Evolutionary conservation across 2,797 vertebrate genomes (phyloP).

Genomic region (Sebastes itinus): DNA sequence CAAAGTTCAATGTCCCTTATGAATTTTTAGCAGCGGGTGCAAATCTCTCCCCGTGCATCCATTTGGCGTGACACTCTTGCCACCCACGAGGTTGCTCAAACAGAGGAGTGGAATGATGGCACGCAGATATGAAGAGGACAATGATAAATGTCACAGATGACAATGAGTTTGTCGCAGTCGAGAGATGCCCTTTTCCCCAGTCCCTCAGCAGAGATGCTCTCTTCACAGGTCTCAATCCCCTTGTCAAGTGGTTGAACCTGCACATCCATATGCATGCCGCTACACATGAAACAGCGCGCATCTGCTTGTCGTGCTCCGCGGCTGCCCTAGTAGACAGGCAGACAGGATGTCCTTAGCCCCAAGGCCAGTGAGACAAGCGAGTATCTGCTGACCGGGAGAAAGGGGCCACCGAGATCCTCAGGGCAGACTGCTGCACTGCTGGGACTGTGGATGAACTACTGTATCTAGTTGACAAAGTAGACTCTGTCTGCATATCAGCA

Average conservation of each 20-base stretch:
- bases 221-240: constrained; percentile 75
- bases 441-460: constrained; percentile 33
- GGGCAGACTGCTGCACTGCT: constrained; percentile 43
- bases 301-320: constrained; percentile 62
- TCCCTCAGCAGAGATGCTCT: constrained; percentile 74
- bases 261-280: constrained; percentile 81
- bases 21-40: constrained; percentile 48
- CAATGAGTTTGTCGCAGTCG: constrained; percentile 71
- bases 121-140: constrained; percentile 60
- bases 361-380: constrained; percentile 51
- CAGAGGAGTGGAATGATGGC: constrained; percentile 45
- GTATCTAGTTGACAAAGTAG: constrained; percentile 47
- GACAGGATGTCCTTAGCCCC: constrained; percentile 68
- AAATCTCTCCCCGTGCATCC: constrained; percentile 25
- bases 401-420: constrained; percentile 56
- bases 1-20: constrained; percentile 30
- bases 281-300: constrained; percentile 65
- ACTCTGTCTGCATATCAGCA: constrained; percentile 56
- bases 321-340: constrained; percentile 52
- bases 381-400: constrained; percentile 73
- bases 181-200: constrained; percentile 80
- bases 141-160: constrained; percentile 83
- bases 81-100: constrained; percentile 29
- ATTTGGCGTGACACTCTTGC: constrained; percentile 18
- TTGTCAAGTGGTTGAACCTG: constrained; percentile 80